These are phyloP conservation scores for Lagorchestes hirsutus DNA, from an alignment of 2,797 vertebrate genomes.

Conservation along the genomic window DNA sequence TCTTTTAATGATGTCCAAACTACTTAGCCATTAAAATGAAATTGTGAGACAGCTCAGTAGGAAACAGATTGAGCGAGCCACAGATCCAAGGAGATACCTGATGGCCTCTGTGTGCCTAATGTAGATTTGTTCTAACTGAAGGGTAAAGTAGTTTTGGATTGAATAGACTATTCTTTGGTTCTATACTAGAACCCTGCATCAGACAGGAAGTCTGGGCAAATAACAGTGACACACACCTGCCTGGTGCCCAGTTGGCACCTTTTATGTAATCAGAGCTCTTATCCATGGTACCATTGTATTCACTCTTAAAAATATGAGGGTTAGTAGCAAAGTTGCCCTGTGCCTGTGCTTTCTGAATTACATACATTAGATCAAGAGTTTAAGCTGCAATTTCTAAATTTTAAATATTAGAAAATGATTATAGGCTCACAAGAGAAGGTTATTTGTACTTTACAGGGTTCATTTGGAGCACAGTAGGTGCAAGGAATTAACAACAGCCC, in stretches of 20 bases:
- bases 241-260: conserved; percentile 54
- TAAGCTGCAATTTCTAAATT: conserved; percentile 64
- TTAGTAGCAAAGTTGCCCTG: not conserved
- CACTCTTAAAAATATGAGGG: not conserved
- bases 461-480: conserved; percentile 79
- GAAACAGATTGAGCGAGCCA: conserved; percentile 80
- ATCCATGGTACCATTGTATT: conserved; percentile 17
- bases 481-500: conserved; percentile 74
- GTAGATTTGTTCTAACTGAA: conserved; percentile 79
- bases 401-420: conserved; percentile 79
- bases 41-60: conserved; percentile 79
- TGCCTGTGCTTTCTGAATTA: not conserved
- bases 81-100: conserved; percentile 81
- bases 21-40: conserved; percentile 85
- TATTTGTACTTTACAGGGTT: conserved; percentile 79
- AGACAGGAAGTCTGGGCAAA: not conserved
- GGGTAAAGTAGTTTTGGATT: conserved; percentile 73
- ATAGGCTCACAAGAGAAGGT: conserved; percentile 80
- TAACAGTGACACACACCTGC: conserved; percentile 24
- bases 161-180: conserved; percentile 73
- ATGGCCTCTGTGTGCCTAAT: conserved; percentile 72
- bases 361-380: conserved; percentile 18
- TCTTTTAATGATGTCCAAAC: conserved; percentile 85
- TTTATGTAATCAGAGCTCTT: not conserved
- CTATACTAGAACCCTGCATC: conserved; percentile 44